Evolutionary conservation across 2,888 invertebrate species (phyloP), one percentile per base, ranked within the genome.

Genomic region (Odiellus spinosus): DNA sequence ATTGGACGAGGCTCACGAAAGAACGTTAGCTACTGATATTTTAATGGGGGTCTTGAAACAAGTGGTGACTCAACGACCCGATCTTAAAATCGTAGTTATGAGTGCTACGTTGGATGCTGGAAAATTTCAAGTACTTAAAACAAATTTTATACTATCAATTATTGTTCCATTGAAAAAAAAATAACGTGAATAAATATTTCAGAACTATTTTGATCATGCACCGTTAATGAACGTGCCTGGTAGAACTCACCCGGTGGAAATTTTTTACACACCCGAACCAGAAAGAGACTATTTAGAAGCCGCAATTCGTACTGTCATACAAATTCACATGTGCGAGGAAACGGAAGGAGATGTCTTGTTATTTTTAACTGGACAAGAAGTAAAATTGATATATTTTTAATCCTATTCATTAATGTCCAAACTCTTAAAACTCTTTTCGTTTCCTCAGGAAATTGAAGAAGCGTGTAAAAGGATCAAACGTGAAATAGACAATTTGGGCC

Each of bases 151-250:
- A n/a, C n/a, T n/a, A 8, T 6, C 26, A 26, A 26, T 8, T 26
- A 26, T 26, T 6, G n/a, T n/a, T n/a, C n/a, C n/a, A n/a, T n/a
- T n/a, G n/a, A n/a, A 8, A 26, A 4, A 26, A 26, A 26, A 26
- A 26, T 26, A 8, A 26, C 26, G 4, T 26, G n/a, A n/a, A 6
- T 26, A 26, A 26, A 6, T 26, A 26, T 26, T 63, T 2, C 64
- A 96, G 71, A 83, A 86, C 64, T 99, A 99, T 66, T 99, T 99
- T 64, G 96, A 93, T 59, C 36, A 56, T 45, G 96, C 96, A 0
- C 98, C 98, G 0, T 67, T 99, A 34, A 91, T 99, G 88, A 93
- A 87, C 60, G 95, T 99, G 1, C 98, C 98, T 0, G 98, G 91
- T 17, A 73, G 91, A 59, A 91, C 90, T 1, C 87, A 88, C 71